Evolutionary conservation across 1,140 invertebrate genomes (phyloP).

Genomic region (Panonychus citri): DNA sequence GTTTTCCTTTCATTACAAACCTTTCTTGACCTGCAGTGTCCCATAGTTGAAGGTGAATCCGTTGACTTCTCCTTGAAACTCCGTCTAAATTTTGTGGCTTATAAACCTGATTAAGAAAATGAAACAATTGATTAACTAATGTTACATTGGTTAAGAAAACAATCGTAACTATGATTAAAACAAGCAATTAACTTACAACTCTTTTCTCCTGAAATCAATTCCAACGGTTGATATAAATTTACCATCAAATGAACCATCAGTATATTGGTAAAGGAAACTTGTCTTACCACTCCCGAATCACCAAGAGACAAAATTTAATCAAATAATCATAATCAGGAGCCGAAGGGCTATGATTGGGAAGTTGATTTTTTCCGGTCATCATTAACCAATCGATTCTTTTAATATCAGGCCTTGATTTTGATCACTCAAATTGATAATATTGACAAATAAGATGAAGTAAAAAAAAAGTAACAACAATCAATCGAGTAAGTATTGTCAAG

Average conservation of each 20-base stretch:
- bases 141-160: neutral
- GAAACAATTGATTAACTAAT: neutral
- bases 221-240: slow-evolving; percentile 92
- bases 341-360: neutral
- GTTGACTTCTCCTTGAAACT: slow-evolving; percentile 42
- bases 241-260: slow-evolving; percentile 67
- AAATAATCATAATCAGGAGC: slow-evolving; percentile 76
- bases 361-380: neutral
- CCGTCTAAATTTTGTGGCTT: slow-evolving; percentile 31
- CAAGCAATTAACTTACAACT: slow-evolving; percentile 43
- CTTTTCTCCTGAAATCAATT: slow-evolving; percentile 89
- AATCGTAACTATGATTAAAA: no score
- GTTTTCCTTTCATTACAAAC: neutral
- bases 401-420: no score
- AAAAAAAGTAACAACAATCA: no score
- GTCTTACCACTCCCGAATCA: slow-evolving; percentile 82
- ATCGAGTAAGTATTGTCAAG: no score
- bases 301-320: slow-evolving; percentile 81
- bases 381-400: no score
- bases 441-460: no score
- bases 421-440: no score
- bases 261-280: slow-evolving; percentile 80
- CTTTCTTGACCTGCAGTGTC: slow-evolving; percentile 48
- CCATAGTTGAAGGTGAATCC: slow-evolving; percentile 79
- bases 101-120: slow-evolving; percentile 36